Conservation (phyloP, 2,797 vertebrate genomes). For the Tinamus major region DNA sequence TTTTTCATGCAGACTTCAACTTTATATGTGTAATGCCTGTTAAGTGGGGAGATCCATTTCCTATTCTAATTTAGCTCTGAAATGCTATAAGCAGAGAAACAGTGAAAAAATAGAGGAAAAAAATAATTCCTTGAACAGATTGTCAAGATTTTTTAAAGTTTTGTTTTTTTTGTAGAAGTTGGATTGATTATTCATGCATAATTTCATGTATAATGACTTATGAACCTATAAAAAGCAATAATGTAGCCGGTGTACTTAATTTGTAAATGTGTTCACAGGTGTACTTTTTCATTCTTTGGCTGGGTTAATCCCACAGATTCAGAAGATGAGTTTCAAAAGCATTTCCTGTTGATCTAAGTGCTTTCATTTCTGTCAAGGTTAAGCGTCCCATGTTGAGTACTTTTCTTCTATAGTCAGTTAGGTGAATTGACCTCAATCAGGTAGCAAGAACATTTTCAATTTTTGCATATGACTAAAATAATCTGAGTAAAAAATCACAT, state of each 20-base stretch:
- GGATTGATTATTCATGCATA: not conserved
- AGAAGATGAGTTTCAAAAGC: not conserved
- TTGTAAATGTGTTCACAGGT: not conserved
- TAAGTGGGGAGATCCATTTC: not conserved
- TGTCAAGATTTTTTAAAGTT: not conserved
- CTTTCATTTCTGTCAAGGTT: not conserved
- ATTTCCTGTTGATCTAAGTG: not conserved
- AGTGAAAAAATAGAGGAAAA: not conserved
- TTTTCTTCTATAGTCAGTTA: not conserved
- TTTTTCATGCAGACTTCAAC: not conserved
- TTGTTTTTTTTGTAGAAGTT: not conserved
- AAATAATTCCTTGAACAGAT: not conserved
- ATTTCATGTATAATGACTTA: not conserved
- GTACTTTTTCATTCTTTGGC: not conserved
- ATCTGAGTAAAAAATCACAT: not conserved
- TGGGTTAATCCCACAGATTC: not conserved
- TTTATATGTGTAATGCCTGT: not conserved
- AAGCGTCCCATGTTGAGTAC: not conserved
- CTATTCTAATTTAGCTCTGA: not conserved
- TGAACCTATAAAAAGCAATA: slow-evolving; percentile 6
- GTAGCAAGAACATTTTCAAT: not conserved
- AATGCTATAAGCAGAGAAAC: not conserved
- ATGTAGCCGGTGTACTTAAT: not conserved
- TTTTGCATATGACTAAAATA: not conserved
- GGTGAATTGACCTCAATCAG: not conserved